Evolutionary conservation across 2,113 vertebrate species (phyloP).

Genomic region (Steatornis caripensis): DNA sequence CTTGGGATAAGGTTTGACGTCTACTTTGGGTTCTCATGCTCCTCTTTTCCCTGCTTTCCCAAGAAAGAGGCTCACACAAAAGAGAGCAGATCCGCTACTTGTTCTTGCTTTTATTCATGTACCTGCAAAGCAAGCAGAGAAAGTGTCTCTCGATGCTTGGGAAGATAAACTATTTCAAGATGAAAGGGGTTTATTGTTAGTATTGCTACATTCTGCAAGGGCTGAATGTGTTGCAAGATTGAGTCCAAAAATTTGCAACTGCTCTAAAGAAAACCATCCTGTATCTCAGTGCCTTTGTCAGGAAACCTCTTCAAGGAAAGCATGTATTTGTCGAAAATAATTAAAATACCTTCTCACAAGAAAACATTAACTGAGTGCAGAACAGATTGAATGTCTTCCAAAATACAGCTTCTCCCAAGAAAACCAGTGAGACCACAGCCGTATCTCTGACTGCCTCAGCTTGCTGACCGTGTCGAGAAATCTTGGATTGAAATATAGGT

Average conservation of each 20-base stretch:
- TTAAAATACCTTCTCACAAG: neutral
- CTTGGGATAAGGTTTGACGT: neutral
- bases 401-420: neutral
- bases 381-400: neutral
- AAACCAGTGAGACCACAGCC: neutral
- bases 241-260: neutral
- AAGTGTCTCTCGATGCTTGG: neutral
- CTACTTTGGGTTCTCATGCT: neutral
- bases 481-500: neutral
- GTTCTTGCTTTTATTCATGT: neutral
- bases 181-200: neutral
- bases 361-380: neutral
- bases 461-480: neutral
- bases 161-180: neutral
- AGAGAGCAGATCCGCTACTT: neutral
- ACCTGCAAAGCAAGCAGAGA: neutral
- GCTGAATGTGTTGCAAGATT: neutral
- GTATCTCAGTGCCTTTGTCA: neutral
- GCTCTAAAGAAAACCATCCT: neutral
- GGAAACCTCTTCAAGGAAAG: neutral
- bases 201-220: neutral
- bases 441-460: neutral
- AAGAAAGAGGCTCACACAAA: neutral
- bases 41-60: neutral
- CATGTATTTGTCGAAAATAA: neutral